Percentiles rank a stretch among this genome's conserved stretches.
These are phyloP conservation scores for Euproctis similis DNA, from an alignment of 2,888 invertebrate genomes.

Conservation along the genomic window DNA sequence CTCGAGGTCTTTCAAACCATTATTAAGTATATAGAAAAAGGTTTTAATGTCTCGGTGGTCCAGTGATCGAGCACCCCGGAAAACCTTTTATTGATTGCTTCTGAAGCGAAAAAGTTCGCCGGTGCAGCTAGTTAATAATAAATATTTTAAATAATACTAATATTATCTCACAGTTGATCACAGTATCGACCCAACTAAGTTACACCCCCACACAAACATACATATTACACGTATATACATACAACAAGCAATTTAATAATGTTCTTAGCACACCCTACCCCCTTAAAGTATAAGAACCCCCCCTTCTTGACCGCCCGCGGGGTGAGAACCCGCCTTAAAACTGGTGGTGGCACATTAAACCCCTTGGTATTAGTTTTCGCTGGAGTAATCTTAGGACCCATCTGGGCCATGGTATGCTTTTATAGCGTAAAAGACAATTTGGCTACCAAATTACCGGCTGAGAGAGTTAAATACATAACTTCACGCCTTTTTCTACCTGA, in stretches of 20 bases:
- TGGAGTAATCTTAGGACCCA: constrained; percentile 32
- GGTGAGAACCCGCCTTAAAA: constrained; percentile 33
- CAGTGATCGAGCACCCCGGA: no score
- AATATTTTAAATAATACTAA: no score
- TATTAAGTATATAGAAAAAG: no score
- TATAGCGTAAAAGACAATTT: constrained; percentile 14
- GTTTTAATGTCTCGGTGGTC: no score
- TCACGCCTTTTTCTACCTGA: no score
- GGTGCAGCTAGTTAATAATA: no score
- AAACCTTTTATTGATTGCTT: no score
- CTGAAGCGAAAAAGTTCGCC: no score
- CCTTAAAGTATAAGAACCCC: constrained; percentile 31
- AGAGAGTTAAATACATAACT: no score
- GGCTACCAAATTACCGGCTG: no score
- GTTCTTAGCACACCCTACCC: constrained; percentile 33
- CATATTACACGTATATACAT: constrained; percentile 13
- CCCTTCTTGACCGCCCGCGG: constrained; percentile 25
- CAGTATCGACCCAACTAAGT: constrained; percentile 12
- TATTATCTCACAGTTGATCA: background rate
- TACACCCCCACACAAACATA: constrained; percentile 13
- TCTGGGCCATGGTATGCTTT: constrained; percentile 20
- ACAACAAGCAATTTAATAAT: constrained; percentile 31
- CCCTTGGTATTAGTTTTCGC: constrained; percentile 36
- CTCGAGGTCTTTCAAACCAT: no score
- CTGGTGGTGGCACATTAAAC: constrained; percentile 25